Conservation (phyloP, 2,797 vertebrate genomes). For the Brachymystax lenok region DNA sequence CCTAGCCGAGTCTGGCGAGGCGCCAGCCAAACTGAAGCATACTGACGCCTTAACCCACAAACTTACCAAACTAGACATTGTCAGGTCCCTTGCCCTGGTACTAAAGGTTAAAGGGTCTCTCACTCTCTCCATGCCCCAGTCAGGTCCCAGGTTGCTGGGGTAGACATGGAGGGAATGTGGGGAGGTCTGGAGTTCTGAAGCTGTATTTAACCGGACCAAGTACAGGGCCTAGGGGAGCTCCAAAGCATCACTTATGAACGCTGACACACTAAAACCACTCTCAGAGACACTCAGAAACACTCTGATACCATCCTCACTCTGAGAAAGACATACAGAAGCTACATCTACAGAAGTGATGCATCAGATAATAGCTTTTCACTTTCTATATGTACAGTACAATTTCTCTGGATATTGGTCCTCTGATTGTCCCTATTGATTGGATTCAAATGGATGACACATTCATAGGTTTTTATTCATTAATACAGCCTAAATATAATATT, state of each 20-base stretch:
- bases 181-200: slow-evolving; percentile 1
- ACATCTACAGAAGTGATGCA: background rate
- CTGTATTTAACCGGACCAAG: slow-evolving; percentile 1
- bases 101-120: slow-evolving; percentile 1
- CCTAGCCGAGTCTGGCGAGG: too few relatives aligned
- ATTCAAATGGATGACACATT: background rate
- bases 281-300: background rate
- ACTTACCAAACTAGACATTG: too few relatives aligned
- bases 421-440: too few relatives aligned
- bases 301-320: background rate
- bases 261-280: background rate
- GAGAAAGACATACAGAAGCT: slow-evolving; percentile 2
- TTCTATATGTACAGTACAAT: background rate
- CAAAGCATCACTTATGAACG: background rate
- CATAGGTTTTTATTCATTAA: background rate
- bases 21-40: too few relatives aligned
- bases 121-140: background rate
- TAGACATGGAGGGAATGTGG: background rate
- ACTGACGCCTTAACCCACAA: too few relatives aligned
- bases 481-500: background rate
- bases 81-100: background rate
- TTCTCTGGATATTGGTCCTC: background rate
- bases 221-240: background rate
- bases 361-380: background rate
- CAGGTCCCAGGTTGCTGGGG: background rate